phyloP scores from a whole-genome alignment of 1,140 invertebrate species.

The Oedothorax gibbosus region DNA sequence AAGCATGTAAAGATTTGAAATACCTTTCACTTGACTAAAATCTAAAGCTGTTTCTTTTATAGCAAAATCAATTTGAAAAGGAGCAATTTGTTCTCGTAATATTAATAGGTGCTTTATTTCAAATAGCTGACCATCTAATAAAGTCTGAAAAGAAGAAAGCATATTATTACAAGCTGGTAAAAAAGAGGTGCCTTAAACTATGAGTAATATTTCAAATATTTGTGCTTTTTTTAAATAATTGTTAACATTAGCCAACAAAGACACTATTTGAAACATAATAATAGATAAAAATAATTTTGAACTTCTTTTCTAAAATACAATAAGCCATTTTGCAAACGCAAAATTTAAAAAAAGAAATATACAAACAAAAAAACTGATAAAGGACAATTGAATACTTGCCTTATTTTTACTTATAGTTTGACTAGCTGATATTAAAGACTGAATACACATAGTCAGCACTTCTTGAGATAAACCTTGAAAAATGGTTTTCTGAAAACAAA shows the following conservation, averaged over 20 bases:
- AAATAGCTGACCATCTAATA: slow-evolving; percentile 94
- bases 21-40: slow-evolving; percentile 84
- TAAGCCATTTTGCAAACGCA: no score
- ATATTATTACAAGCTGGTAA: background rate
- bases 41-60: slow-evolving; percentile 92
- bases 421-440: slow-evolving; percentile 85
- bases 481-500: slow-evolving; percentile 77
- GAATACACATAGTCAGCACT: slow-evolving; percentile 89
- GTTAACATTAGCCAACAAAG: no score
- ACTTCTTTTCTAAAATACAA: no score
- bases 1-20: slow-evolving; percentile 25
- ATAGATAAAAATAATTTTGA: no score
- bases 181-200: no score
- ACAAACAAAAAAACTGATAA: no score
- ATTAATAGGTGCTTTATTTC: slow-evolving; percentile 98
- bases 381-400: slow-evolving; percentile 25
- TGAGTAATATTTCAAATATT: no score
- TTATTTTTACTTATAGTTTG: slow-evolving; percentile 70
- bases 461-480: slow-evolving; percentile 98
- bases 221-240: no score
- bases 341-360: no score
- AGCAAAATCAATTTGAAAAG: slow-evolving; percentile 96
- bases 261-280: no score
- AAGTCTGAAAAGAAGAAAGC: slow-evolving; percentile 68
- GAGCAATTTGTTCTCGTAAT: slow-evolving; percentile 95